Evolutionary conservation across 2,888 invertebrate species (phyloP), one percentile per base, ranked within the genome.

Genomic region (Rhingia campestris): DNA sequence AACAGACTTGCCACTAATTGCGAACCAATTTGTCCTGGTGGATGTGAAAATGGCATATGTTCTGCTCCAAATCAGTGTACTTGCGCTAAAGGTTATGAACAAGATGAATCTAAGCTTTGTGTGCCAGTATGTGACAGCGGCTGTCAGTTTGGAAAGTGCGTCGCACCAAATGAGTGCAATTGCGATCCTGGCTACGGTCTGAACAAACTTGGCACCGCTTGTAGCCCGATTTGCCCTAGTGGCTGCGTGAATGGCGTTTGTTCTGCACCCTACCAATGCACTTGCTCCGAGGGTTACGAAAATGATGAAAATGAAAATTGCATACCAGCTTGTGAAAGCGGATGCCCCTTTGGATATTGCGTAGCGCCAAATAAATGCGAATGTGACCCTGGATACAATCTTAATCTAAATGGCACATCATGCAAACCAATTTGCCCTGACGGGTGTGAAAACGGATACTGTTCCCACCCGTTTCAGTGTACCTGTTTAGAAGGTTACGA

Each of bases 71-170:
- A 47, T 0, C 4, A 7, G 22, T 47, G 47, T 9, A 4, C 4
- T 4, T 49, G 49, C 9, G 3, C 10, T 4, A 22, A 4, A 9
- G 49, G 30, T 0, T 49, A 49, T 10, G 9, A 32, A 49, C 14
- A 9, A 5, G 30, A 30, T 30, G 7, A 4, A 9, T 89, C 89
- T 1, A 90, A 90, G 66, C 91, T 89, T 86, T 93, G 93, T 79
- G 89, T 92, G 4, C 92, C 93, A 0, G 88, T 89, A n/a, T 96
- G 96, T 88, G 92, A 93, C 0, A 91, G 92, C 32, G 93, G 93
- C 4, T 96, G 96, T 22, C 32, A 7, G 0, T 90, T 89, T 73
- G 90, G 90, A 94, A 94, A 88, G 35, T 96, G 96, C 88, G 91
- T 93, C 93, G 95, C 90, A 90, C 92, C 82, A 2, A 92, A 93